These are phyloP conservation scores for Luffia ferchaultella DNA, from an alignment of 2,888 invertebrate genomes.

Conservation along the genomic window DNA sequence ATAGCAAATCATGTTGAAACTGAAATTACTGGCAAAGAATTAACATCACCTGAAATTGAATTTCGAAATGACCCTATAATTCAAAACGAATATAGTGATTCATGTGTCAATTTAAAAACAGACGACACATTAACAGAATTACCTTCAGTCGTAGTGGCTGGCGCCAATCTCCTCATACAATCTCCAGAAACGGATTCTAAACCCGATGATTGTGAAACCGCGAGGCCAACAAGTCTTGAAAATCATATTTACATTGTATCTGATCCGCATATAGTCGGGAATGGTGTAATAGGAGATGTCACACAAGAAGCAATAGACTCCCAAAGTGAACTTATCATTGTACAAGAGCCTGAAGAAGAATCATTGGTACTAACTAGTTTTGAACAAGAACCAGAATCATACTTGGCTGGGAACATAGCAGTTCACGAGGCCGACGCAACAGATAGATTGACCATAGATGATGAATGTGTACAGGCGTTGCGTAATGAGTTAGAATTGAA, in stretches of 20 bases:
- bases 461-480: conserved; percentile 75
- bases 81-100: neutral
- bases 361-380: conserved; percentile 25
- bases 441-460: conserved; percentile 69
- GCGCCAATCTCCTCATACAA: neutral
- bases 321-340: neutral
- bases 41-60: neutral
- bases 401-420: conserved; percentile 57
- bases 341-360: conserved; percentile 22
- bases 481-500: conserved; percentile 75
- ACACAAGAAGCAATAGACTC: neutral
- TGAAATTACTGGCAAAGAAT: neutral
- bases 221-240: neutral
- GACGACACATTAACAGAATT: neutral
- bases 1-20: neutral
- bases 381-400: conserved; percentile 37
- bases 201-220: neutral
- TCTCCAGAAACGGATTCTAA: neutral
- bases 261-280: neutral
- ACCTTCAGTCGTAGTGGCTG: neutral
- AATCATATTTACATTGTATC: neutral
- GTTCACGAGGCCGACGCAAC: conserved; percentile 54
- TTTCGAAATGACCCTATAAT: neutral
- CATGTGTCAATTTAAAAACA: neutral
- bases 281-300: neutral